A percentile compares a stretch with the other conserved stretches of the same genome.
phyloP scores from a whole-genome alignment of 2,888 invertebrate species.

The Hymenopus coronatus region DNA sequence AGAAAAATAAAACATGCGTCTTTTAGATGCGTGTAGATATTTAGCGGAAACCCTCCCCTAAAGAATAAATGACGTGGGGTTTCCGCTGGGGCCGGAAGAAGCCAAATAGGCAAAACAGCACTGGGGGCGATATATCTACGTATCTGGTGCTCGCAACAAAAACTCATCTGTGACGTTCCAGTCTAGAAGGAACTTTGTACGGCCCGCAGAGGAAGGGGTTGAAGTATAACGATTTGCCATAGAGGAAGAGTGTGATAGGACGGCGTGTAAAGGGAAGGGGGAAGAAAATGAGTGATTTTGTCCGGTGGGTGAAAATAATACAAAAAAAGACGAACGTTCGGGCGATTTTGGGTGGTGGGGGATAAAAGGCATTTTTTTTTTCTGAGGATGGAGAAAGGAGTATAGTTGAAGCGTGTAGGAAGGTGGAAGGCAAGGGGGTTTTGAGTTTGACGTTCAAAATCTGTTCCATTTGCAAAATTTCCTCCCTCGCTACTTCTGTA shows the following conservation, averaged over 20 bases:
- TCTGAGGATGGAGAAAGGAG: constrained; percentile 13
- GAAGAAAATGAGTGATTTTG: constrained; percentile 34
- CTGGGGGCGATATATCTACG: not conserved
- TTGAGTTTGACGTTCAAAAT: constrained; percentile 34
- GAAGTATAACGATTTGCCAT: constrained; percentile 42
- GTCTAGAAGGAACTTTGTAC: constrained; percentile 18
- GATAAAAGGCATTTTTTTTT: constrained; percentile 23
- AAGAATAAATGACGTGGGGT: not conserved
- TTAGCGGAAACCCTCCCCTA: not conserved
- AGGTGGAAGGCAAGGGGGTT: constrained; percentile 2
- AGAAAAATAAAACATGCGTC: no score
- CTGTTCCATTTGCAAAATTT: constrained; percentile 35
- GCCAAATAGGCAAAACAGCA: not conserved
- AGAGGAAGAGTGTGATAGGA: constrained; percentile 42
- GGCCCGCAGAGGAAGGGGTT: constrained; percentile 39
- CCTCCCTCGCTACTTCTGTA: constrained; percentile 13
- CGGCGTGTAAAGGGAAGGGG: constrained; percentile 13
- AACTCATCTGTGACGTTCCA: constrained; percentile 17
- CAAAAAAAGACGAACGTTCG: constrained; percentile 39
- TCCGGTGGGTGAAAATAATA: constrained; percentile 30
- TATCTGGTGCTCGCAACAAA: constrained; percentile 3
- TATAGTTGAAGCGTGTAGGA: not conserved
- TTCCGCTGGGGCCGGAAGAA: not conserved
- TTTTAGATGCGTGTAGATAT: not conserved
- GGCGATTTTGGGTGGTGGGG: constrained; percentile 41